Base-by-base conservation (phyloP, 2,888 invertebrate species). In the Diaperis boleti region DNA sequence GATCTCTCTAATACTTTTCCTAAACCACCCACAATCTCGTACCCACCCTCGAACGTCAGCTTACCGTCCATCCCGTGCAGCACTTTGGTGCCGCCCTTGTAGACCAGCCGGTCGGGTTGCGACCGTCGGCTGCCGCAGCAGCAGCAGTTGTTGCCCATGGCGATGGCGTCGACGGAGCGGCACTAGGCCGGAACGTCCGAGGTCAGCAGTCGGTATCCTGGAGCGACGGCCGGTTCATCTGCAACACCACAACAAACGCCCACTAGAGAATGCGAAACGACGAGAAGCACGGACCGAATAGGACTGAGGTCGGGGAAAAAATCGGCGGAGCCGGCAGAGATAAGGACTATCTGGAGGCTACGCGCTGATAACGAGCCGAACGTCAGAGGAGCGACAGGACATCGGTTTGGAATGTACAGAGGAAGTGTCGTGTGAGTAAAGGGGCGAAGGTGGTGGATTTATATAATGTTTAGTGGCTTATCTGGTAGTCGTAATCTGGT, bases 121-220 rank as follows among this genome's bases (percentile, higher is more conserved):
- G 74, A 88, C 86, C 76, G 89, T 87, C 83, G 90, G 90, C 83
- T 91, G 89, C 80, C 91, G 88, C 85, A 92, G 85, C 92, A 92
- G 85, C 93, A 93, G 85, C 93, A 93, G 85, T 91, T 91, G 84
- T 90, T 90, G 82, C 93, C 93, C 93, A 94, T 93, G 83, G 67
- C 65, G 66, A 17, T 39, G 39, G 33, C n/a, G n/a, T n/a, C n/a
- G n/a, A n/a, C n/a, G n/a, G n/a, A n/a, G n/a, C 44, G 50, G 57
- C 45, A 13, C 18, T n/a, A 31, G 54, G 57, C 57, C 62, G 57
- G 44, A 56, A 33, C 57, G 52, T 42, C 29, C 50, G 56, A 64
- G 64, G 64, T 64, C 64, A 64, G 64, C 60, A 64, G 44, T 18
- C 55, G 44, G 44, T 56, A 35, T 55, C 50, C 26, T 44, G 35